These are phyloP conservation scores for Zygaena filipendulae DNA, from an alignment of 2,888 invertebrate species.

Conservation along the genomic window DNA sequence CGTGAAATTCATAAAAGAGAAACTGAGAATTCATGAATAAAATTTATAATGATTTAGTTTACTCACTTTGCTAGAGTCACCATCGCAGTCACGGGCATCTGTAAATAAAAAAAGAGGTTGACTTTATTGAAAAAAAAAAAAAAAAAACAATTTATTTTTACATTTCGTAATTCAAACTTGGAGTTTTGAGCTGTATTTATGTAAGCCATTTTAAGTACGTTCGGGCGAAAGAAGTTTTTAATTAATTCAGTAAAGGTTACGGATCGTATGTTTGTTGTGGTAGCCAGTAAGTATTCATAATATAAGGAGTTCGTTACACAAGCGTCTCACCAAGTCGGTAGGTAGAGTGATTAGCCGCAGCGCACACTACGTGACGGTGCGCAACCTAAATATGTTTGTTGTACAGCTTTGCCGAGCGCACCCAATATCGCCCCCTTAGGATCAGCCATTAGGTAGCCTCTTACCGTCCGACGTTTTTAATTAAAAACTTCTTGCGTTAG, in stretches of 20 bases:
- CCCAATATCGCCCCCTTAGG: conserved; percentile 61
- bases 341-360: conserved; percentile 57
- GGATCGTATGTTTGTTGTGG: no score
- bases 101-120: conserved; percentile 39
- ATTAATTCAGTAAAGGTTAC: no score
- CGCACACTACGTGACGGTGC: conserved; percentile 42
- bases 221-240: no score
- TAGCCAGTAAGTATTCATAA: no score
- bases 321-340: no score
- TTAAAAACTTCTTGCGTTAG: conserved; percentile 69
- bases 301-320: no score
- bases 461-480: conserved; percentile 64
- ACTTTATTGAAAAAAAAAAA: no score
- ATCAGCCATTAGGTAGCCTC: conserved; percentile 65
- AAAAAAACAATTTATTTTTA: no score
- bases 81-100: conserved; percentile 51
- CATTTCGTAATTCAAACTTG: no score
- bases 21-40: no score
- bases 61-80: conserved; percentile 45
- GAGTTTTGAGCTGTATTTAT: no score
- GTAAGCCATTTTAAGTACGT: no score
- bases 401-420: conserved; percentile 54
- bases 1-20: conserved; percentile 13
- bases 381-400: conserved; percentile 68
- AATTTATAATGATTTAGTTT: conserved; percentile 31